phyloP scores from a whole-genome alignment of 2,797 vertebrate genomes.

The Pagetopsis macropterus region DNA sequence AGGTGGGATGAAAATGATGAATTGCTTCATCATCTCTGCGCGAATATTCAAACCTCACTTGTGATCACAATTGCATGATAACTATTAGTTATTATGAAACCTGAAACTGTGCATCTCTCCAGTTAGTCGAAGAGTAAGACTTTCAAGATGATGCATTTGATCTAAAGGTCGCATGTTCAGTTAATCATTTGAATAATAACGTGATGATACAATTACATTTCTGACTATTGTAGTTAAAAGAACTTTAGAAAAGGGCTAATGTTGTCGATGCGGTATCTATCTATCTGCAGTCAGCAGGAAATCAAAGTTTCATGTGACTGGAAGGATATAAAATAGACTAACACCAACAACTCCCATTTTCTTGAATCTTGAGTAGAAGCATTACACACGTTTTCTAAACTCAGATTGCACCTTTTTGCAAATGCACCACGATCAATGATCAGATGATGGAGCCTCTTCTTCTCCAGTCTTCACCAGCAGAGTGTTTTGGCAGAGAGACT shows the following conservation, averaged over 20 bases:
- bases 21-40: slow-evolving; percentile 12
- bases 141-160: not conserved
- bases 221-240: not conserved
- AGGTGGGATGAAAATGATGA: slow-evolving; percentile 7
- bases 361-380: not conserved
- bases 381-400: slow-evolving; percentile 9
- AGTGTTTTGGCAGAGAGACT: slow-evolving; percentile 3
- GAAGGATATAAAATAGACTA: not conserved
- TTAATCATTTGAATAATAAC: not conserved
- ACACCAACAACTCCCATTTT: no score
- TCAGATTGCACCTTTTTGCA: not conserved
- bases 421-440: not conserved
- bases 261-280: no score
- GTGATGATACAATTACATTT: not conserved
- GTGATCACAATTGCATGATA: slow-evolving; percentile 6
- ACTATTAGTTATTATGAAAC: not conserved
- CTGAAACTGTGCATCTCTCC: not conserved
- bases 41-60: slow-evolving; percentile 9
- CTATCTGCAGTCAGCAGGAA: no score
- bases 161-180: not conserved
- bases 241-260: not conserved
- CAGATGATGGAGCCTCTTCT: not conserved
- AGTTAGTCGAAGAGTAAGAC: not conserved
- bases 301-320: no score
- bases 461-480: slow-evolving; percentile 22